Evolutionary conservation across 2,797 vertebrate genomes (phyloP).

Genomic region (Anguilla megastoma): DNA sequence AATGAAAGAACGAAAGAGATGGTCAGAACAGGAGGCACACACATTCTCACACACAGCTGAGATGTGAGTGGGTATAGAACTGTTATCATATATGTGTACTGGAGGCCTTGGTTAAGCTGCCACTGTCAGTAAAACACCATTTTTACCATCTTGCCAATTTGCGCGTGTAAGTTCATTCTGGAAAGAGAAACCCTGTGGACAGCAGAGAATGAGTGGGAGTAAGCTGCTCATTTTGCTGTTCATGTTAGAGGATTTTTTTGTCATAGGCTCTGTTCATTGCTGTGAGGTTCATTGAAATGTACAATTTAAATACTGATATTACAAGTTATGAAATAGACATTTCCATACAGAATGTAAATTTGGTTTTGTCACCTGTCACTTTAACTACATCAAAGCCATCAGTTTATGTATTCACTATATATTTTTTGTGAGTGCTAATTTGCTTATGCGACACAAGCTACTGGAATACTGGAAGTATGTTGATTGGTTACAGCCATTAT

Average conservation of each 20-base stretch:
- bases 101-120: not conserved
- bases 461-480: constrained; percentile 6
- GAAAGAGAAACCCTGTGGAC: not conserved
- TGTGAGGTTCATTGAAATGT: not conserved
- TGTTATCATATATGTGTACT: not conserved
- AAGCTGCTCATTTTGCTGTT: not conserved
- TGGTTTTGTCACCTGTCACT: not conserved
- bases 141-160: not conserved
- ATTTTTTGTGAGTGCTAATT: not conserved
- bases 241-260: not conserved
- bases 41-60: constrained; percentile 21
- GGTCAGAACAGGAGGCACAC: not conserved
- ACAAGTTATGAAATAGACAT: not conserved
- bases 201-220: constrained; percentile 7
- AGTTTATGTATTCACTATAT: not conserved
- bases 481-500: constrained; percentile 8
- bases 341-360: not conserved
- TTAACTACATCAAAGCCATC: not conserved
- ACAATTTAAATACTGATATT: not conserved
- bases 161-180: not conserved
- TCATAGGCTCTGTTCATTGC: not conserved
- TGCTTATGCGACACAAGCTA: constrained; percentile 21
- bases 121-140: constrained; percentile 14
- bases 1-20: not conserved
- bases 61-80: not conserved